phyloP scores from a whole-genome alignment of 1,140 invertebrate species.

The Drosophila biarmipes region DNA sequence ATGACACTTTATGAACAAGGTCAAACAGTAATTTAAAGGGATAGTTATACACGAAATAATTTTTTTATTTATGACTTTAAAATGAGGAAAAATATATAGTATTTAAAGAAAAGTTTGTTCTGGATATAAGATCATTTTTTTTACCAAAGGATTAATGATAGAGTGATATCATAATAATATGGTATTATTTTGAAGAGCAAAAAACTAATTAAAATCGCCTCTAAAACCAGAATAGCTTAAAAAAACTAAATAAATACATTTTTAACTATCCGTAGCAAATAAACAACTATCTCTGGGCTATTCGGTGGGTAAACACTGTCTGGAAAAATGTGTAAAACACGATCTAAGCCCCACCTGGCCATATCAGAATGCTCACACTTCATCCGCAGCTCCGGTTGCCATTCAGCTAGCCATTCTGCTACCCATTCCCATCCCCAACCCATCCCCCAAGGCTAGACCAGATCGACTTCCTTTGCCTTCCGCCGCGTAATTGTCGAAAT shows the following conservation, averaged over 20 bases:
- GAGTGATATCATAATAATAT: too few species aligned
- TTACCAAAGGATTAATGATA: too few species aligned
- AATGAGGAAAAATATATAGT: too few species aligned
- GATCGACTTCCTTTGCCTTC: conserved; percentile 37
- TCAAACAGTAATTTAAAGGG: not conserved
- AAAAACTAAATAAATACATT: too few species aligned
- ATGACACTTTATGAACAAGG: not conserved
- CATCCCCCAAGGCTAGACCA: not conserved
- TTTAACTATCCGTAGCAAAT: not conserved
- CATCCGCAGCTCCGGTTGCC: conserved; percentile 10
- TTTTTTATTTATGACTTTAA: too few species aligned
- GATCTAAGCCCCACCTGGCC: not conserved
- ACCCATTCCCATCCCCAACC: too few species aligned
- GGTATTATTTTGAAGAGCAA: too few species aligned
- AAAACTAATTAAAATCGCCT: too few species aligned
- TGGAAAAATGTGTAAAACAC: conserved; percentile 9
- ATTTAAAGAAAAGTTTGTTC: too few species aligned
- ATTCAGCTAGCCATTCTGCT: not conserved
- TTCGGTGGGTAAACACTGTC: conserved; percentile 4
- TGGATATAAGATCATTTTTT: too few species aligned
- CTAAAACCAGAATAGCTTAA: too few species aligned
- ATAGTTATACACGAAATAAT: not conserved
- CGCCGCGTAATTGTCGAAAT: conserved; percentile 67
- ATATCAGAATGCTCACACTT: conserved; percentile 20
- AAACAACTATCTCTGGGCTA: not conserved